Base-by-base conservation (phyloP, 1,140 invertebrate genomes). In the Subanguina moxae region DNA sequence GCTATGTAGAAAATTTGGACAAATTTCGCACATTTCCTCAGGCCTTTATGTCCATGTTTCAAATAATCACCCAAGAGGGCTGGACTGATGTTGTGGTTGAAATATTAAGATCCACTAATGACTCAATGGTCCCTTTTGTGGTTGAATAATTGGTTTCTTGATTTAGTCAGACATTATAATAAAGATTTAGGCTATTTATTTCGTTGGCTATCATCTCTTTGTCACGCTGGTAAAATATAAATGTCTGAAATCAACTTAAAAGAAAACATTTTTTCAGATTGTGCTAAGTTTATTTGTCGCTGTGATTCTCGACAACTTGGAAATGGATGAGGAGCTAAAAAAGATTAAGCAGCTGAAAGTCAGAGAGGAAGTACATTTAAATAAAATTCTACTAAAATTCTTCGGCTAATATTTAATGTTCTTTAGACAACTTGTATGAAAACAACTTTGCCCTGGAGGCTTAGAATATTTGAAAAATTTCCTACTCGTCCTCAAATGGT, bases 1-100 rank as follows among this genome's bases (percentile, higher is more conserved):
- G 94, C 80, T 97, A 92, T 83, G 85, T 94, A 0, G 89, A 87
- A 63, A 69, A 94, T 73, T 95, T 95, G 74, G 90, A 92, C 5
- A 97, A 97, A 84, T 99, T 99, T 84, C 92, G 95, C 86, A 95
- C 91, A 30, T 99, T 99, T 85, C 91, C 93, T 48, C 93, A 93
- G 89, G 94, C 94, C 21, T 95, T 97, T 78, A 96, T 97, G 93
- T 94, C 92, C 48, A 98, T 98, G 94, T 99, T 98, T 84, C 94
- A 97, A 90, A 97, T 98, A 78, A 86, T 98, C 43, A 97, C 93
- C 0, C 94, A 98, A 88, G 95, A 99, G 87, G 95, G 93, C 1
- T 98, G 95, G 95, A 83, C 83, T 19, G 85, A 86, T 45, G 80
- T 85, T 38, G 78, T 85, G 61, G 92, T 94, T 1, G 94, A 96